phyloP scores from a whole-genome alignment of 2,797 vertebrate genomes.

The Tolypeutes matacus region DNA sequence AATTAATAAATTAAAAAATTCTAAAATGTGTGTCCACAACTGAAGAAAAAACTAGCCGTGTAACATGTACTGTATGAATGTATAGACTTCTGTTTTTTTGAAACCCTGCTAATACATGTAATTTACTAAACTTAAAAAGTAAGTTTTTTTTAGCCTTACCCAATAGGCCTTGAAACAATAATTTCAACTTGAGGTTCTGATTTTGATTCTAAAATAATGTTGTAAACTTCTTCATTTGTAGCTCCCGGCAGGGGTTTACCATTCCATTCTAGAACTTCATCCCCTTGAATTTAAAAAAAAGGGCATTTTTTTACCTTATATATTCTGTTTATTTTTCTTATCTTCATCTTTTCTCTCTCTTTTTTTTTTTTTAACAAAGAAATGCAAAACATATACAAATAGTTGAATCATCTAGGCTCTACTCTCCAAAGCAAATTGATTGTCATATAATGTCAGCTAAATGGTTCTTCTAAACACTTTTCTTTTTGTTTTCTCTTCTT shows the following conservation, averaged over 20 bases:
- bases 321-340: constrained; percentile 82
- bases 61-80: constrained; percentile 81
- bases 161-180: constrained; percentile 98
- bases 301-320: constrained; percentile 85
- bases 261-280: constrained; percentile 99
- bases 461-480: constrained; percentile 66
- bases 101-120: constrained; percentile 81
- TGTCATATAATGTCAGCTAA: constrained; percentile 72
- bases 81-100: constrained; percentile 72
- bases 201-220: constrained; percentile 99
- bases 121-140: constrained; percentile 83
- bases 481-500: not conserved
- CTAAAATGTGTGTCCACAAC: constrained; percentile 72
- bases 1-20: constrained; percentile 49
- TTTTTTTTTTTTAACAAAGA: constrained; percentile 80
- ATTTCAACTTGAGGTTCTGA: constrained; percentile 99
- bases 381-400: constrained; percentile 82
- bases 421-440: constrained; percentile 68
- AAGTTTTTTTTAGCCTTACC: constrained; percentile 91
- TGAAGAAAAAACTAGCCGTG: constrained; percentile 73
- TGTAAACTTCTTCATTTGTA: constrained; percentile 99
- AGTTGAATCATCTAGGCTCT: constrained; percentile 54
- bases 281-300: constrained; percentile 93
- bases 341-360: constrained; percentile 81
- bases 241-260: constrained; percentile 98